Percentiles rank a stretch among this genome's conserved stretches.
Evolutionary conservation across 2,797 vertebrate genomes (phyloP).

Genomic region (Xenopus petersii): DNA sequence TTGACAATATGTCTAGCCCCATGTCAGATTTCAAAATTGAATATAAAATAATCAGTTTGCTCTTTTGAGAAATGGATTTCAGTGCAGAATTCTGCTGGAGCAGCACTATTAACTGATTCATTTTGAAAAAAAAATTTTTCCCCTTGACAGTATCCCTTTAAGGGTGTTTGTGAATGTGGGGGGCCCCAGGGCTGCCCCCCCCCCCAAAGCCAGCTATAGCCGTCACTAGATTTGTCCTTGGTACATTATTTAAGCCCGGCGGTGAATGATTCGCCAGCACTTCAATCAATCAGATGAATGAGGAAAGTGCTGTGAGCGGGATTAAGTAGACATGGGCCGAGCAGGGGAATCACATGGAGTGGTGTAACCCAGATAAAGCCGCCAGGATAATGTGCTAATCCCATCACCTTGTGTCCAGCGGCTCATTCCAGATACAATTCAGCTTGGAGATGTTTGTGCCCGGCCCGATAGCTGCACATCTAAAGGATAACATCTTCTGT

Average conservation of each 20-base stretch:
- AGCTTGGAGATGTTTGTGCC: neutral
- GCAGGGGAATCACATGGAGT: slow-evolving; percentile 52
- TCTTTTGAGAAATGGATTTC: no score
- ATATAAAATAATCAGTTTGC: no score
- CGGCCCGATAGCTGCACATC: neutral
- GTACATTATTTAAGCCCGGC: neutral
- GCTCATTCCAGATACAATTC: neutral
- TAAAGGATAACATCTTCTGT: neutral
- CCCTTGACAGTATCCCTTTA: no score
- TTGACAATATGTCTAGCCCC: no score
- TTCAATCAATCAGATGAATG: slow-evolving; percentile 34
- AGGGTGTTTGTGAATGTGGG: no score
- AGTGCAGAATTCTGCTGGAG: no score
- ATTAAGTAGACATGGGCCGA: slow-evolving; percentile 30
- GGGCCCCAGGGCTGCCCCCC: no score
- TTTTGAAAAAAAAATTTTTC: no score
- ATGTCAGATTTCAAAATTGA: no score
- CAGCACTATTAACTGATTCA: no score
- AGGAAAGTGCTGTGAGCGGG: slow-evolving; percentile 22
- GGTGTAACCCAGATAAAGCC: slow-evolving; percentile 53
- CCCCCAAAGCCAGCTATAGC: neutral
- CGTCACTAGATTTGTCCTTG: slow-evolving; percentile 18
- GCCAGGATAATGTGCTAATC: slow-evolving; percentile 52
- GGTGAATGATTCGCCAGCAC: neutral
- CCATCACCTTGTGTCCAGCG: slow-evolving; percentile 55